phyloP scores from a whole-genome alignment of 2,888 invertebrate genomes.

The Tetragonisca angustula region DNA sequence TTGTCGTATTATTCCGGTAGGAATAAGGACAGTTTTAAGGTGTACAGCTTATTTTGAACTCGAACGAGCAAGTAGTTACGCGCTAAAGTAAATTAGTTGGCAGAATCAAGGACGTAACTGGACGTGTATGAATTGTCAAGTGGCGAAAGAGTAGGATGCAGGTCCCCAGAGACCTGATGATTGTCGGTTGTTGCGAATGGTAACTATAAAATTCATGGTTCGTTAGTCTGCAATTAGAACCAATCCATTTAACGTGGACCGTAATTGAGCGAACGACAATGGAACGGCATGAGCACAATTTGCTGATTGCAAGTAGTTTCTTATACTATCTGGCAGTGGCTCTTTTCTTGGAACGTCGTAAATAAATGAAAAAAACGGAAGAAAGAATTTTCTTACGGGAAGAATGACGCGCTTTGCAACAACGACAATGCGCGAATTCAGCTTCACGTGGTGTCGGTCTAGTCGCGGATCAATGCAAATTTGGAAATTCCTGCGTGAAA shows the following conservation, averaged over 20 bases:
- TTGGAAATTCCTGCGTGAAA: constrained; percentile 25
- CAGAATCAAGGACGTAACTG: background rate
- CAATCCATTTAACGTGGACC: constrained; percentile 43
- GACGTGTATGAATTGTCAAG: background rate
- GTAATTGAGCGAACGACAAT: constrained; percentile 44
- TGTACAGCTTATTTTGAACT: background rate
- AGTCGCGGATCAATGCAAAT: constrained; percentile 22
- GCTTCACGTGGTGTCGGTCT: background rate
- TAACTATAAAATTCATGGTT: constrained; percentile 46
- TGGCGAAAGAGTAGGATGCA: background rate
- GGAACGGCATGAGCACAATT: background rate
- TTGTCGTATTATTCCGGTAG: background rate
- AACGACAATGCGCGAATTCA: background rate
- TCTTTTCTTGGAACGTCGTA: background rate
- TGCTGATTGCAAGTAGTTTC: background rate
- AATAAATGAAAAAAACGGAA: background rate
- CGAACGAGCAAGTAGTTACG: background rate
- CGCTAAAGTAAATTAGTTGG: background rate
- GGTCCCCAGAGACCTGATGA: constrained; percentile 32
- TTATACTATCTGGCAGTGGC: background rate
- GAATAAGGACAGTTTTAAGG: background rate
- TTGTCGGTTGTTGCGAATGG: constrained; percentile 39
- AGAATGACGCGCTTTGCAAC: background rate
- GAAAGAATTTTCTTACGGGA: background rate
- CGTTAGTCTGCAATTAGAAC: constrained; percentile 55